A percentile compares a stretch with the other conserved stretches of the same genome.
These are phyloP conservation scores for Chaetophractus vellerosus DNA, from an alignment of 2,797 vertebrate genomes.

Conservation along the genomic window DNA sequence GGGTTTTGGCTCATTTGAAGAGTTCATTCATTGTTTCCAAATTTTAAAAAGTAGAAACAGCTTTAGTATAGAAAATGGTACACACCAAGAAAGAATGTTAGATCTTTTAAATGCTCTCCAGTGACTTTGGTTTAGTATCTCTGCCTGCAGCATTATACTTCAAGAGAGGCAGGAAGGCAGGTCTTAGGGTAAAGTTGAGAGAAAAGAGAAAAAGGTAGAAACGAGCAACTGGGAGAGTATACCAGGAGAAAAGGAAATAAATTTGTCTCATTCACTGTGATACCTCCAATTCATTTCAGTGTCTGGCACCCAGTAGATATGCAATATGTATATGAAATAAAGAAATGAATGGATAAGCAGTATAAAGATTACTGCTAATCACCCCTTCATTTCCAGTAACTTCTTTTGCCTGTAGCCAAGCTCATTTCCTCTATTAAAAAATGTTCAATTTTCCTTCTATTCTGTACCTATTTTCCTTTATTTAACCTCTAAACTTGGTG, in stretches of 20 bases:
- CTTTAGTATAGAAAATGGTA: constrained; percentile 63
- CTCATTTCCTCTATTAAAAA: background rate
- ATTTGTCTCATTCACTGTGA: background rate
- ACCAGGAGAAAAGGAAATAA: background rate
- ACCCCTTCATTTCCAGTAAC: background rate
- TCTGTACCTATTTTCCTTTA: background rate
- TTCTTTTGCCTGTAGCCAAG: constrained; percentile 10
- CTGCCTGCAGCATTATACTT: background rate
- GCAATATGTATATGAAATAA: background rate
- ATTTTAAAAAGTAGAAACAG: constrained; percentile 58
- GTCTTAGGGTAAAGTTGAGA: background rate
- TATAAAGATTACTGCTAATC: constrained; percentile 34
- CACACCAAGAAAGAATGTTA: constrained; percentile 37
- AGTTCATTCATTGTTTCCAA: constrained; percentile 34
- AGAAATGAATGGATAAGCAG: constrained; percentile 13
- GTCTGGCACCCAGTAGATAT: background rate
- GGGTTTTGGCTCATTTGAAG: constrained; percentile 29
- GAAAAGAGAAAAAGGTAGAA: background rate
- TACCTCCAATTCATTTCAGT: background rate
- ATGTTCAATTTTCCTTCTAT: background rate
- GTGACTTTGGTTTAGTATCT: constrained; percentile 26
- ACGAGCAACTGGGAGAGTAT: background rate
- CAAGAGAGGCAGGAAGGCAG: constrained; percentile 26
- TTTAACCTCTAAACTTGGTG: constrained; percentile 35
- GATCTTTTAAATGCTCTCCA: background rate